Conservation (phyloP, 2,113 vertebrate species). For the Actenoides lindsayi region DNA sequence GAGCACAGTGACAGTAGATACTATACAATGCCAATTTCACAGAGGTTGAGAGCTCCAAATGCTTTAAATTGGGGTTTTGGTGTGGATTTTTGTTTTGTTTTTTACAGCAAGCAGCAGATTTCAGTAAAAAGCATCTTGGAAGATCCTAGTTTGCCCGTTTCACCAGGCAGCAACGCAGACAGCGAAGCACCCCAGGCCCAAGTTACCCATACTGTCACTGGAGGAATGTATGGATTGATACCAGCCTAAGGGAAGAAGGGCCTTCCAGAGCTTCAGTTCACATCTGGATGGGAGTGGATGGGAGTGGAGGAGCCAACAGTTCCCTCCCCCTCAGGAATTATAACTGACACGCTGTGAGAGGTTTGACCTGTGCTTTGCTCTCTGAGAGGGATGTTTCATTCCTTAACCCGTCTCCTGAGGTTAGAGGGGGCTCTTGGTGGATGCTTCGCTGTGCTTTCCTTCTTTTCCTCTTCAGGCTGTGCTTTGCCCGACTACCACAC, state of each 20-base stretch:
- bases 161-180: neutral
- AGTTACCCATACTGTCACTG: neutral
- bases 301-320: neutral
- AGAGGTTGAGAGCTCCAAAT: neutral
- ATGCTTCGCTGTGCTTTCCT: neutral
- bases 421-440: neutral
- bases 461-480: neutral
- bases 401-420: neutral
- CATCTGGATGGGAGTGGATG: neutral
- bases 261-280: neutral
- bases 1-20: neutral
- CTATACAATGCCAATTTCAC: neutral
- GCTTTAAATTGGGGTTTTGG: neutral
- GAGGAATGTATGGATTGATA: neutral
- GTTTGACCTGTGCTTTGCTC: neutral
- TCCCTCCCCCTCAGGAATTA: neutral
- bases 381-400: neutral
- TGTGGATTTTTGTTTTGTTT: neutral
- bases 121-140: neutral
- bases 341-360: rapidly evolving
- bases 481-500: neutral
- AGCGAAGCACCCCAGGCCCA: neutral
- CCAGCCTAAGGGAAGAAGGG: neutral
- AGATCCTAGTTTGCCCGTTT: neutral
- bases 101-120: neutral